Base-by-base conservation (phyloP, 2,797 vertebrate genomes). In the Mus spretus region DNA sequence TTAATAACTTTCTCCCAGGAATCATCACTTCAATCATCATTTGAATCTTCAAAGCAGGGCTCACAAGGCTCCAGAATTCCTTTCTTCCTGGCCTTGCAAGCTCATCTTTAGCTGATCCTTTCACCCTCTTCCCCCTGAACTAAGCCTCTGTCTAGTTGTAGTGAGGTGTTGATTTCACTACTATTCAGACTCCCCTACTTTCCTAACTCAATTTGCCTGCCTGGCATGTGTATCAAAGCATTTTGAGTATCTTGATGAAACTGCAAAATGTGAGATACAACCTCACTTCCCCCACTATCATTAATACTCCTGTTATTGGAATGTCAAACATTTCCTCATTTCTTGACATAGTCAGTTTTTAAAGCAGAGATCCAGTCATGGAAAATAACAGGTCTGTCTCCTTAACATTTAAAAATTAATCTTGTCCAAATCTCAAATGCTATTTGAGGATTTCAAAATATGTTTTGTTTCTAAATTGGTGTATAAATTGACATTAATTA, bases 401-500 rank as follows among this genome's bases (percentile, higher is more conserved):
- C 8, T 96, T 40, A 88, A 93, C 93, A 59, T 79, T 75, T 34
- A 70, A 89, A 84, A 95, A 75, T 31, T 22, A 59, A 67, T 3
- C 57, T 83, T 75, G 37, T 59, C 57, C 79, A 97, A 59, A 90
- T 81, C 37, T 89, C 67, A 26, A 26, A n/a, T 94, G 44, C 57
- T 85, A 40, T 85, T 88, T 94, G 65, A 92, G 31, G n/a, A 75
- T 84, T 94, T 90, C 70, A 96, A 96, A 96, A 94, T 92, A 93
- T 28, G 75, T 79, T 90, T 95, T 92, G 88, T 67, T 92, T 90
- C 88, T 96, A 91, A 96, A 89, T 89, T 97, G 44, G 78, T 89
- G 2, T 93, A 67, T 97, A 80, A 94, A 53, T 57, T 87, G 92
- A 94, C 93, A 90, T 94, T 93, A 96, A 96, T 97, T 96, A 95